Conservation (phyloP, 1,140 invertebrate species). For the Lordiphosa stackelbergi region DNA sequence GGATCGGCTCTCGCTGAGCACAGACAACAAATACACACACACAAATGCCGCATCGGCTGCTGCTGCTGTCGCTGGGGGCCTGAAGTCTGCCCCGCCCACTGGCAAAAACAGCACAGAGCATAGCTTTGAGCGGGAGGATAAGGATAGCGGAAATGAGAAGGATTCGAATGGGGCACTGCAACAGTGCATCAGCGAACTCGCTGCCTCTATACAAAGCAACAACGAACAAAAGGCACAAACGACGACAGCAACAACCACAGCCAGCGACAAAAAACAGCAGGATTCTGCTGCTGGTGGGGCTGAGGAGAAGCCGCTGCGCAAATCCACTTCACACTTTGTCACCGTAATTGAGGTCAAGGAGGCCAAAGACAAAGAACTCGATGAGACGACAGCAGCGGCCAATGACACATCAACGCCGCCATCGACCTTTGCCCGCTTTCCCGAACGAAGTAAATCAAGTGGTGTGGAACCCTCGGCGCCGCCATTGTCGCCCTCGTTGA, state of each 20-base stretch:
- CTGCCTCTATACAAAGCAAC: constrained; percentile 76
- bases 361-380: constrained; percentile 69
- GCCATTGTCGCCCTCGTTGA: constrained; percentile 69
- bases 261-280: constrained; percentile 8
- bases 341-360: constrained; percentile 92
- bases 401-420: constrained; percentile 30
- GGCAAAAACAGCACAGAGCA: constrained; percentile 51
- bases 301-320: constrained; percentile 36
- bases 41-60: constrained; percentile 25
- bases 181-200: constrained; percentile 83
- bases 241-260: constrained; percentile 4
- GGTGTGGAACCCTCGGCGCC: constrained; percentile 59
- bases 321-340: constrained; percentile 86
- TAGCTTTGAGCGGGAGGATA: constrained; percentile 69
- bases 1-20: constrained; percentile 69
- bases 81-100: constrained; percentile 46
- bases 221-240: constrained; percentile 41
- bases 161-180: constrained; percentile 70
- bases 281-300: background rate
- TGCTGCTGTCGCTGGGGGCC: constrained; percentile 22
- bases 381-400: constrained; percentile 27
- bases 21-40: constrained; percentile 73
- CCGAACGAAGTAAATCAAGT: background rate
- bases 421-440: constrained; percentile 56
- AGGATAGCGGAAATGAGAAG: constrained; percentile 72